Evolutionary conservation across 1,140 invertebrate genomes (phyloP), one percentile per base, ranked within the genome.

Genomic region (Acyrthosiphon pisum): DNA sequence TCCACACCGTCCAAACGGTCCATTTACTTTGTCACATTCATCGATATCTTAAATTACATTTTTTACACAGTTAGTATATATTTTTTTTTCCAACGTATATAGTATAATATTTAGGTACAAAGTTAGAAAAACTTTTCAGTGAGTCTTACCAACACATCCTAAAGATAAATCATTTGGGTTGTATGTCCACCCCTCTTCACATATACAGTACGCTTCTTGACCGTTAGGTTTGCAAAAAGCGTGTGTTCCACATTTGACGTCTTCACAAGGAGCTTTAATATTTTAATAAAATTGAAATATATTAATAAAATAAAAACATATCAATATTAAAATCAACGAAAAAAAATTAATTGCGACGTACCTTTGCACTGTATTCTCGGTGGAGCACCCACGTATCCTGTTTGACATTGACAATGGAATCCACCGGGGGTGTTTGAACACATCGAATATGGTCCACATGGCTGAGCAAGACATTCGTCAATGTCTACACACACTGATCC

Each of bases 161-260:
- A 98, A 98, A 0, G 97, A 96, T 93, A 99, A 97, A 94, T 99
- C 98, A 93, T 96, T 97, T 0, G 98, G 98, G 95, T 98, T 97
- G 94, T 98, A 99, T 2, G 98, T 98, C 97, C 98, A 99, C 1
- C 98, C 98, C 91, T 98, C 97, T 94, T 99, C 97, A 94, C 98
- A 99, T 87, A 98, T 97, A 94, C 98, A 99, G 94, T 98, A 98
- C 2, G 98, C 98, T 95, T 98, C 98, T 86, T 97, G 96, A 53
- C 97, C 98, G 94, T 98, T 98, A 0, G 97, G 96, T 95, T 98
- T 98, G 94, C 98, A 99, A 94, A 96, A 98, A 11, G 98, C 98
- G 94, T 99, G 98, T 23, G 96, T 96, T 20, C 98, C 98, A 94
- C 98, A 99, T 94, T 97, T 97, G 0, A 99, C 97, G 95, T 98